Conservation (phyloP, 2,113 vertebrate genomes). For the Capricornis sumatraensis region DNA sequence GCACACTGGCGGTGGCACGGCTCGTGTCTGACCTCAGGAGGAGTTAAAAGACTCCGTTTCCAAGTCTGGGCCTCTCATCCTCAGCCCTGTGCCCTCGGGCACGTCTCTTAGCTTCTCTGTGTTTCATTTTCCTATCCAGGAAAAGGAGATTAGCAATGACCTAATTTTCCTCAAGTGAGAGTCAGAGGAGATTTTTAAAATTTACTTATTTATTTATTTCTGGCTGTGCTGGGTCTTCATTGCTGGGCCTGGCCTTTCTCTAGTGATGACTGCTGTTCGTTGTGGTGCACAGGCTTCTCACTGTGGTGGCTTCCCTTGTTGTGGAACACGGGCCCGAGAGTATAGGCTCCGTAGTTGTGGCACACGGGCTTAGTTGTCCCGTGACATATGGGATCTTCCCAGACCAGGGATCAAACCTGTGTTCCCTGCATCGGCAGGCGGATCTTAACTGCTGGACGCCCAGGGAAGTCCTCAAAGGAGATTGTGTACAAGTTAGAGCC, state of each 20-base stretch:
- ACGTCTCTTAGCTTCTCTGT: neutral
- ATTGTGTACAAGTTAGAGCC: neutral
- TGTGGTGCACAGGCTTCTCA: neutral
- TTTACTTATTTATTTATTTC: neutral
- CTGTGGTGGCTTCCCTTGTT: neutral
- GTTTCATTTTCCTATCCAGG: neutral
- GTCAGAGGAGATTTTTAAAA: neutral
- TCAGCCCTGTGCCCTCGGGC: neutral
- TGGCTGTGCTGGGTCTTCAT: neutral
- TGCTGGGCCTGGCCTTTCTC: neutral
- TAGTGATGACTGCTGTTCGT: fast-evolving
- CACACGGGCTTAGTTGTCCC: neutral
- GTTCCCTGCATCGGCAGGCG: neutral
- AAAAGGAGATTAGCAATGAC: neutral
- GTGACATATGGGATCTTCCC: neutral
- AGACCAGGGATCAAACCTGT: neutral
- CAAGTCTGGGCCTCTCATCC: constrained; percentile 16
- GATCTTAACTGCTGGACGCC: neutral
- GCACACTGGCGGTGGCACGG: neutral
- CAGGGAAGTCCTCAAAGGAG: neutral
- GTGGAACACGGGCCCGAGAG: neutral
- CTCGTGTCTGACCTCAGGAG: neutral
- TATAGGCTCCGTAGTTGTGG: neutral
- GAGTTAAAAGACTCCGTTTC: neutral
- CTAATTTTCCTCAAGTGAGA: neutral